phyloP scores from a whole-genome alignment of 2,888 invertebrate genomes.

The Caradrina kadenii region DNA sequence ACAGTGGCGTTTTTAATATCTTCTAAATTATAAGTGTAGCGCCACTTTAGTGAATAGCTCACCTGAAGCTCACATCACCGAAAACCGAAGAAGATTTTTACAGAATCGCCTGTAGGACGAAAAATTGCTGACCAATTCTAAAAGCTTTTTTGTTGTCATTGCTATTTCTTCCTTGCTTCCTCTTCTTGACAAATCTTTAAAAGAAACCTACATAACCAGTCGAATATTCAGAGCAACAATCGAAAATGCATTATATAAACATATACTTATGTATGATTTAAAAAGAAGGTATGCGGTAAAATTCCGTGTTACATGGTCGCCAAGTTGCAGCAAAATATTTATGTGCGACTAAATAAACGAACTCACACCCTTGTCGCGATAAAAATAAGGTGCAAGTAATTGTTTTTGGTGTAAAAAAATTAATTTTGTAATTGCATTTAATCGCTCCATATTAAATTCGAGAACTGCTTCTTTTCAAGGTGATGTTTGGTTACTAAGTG shows the following conservation, averaged over 20 bases:
- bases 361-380: constrained; percentile 39
- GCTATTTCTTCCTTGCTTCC: not conserved
- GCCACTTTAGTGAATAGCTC: too few species aligned
- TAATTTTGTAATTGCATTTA: constrained; percentile 65
- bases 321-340: constrained; percentile 20
- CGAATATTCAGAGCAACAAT: constrained; percentile 51
- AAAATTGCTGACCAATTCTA: too few species aligned
- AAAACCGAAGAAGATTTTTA: too few species aligned
- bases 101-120: too few species aligned
- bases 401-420: constrained; percentile 34
- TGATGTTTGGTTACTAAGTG: constrained; percentile 68
- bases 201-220: constrained; percentile 19
- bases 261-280: constrained; percentile 40
- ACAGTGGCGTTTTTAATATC: too few species aligned
- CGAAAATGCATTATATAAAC: constrained; percentile 45
- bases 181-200: constrained; percentile 1
- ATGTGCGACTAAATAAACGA: constrained; percentile 14
- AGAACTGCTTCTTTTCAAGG: constrained; percentile 76
- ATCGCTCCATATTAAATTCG: constrained; percentile 77
- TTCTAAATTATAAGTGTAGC: too few species aligned
- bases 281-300: constrained; percentile 59
- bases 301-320: constrained; percentile 54
- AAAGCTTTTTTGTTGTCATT: not conserved
- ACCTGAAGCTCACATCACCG: too few species aligned
- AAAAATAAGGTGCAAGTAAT: constrained; percentile 52